Percentiles rank a stretch among this genome's conserved stretches.
Conservation (phyloP, 2,888 invertebrate species). For the Pheosia tremula region DNA sequence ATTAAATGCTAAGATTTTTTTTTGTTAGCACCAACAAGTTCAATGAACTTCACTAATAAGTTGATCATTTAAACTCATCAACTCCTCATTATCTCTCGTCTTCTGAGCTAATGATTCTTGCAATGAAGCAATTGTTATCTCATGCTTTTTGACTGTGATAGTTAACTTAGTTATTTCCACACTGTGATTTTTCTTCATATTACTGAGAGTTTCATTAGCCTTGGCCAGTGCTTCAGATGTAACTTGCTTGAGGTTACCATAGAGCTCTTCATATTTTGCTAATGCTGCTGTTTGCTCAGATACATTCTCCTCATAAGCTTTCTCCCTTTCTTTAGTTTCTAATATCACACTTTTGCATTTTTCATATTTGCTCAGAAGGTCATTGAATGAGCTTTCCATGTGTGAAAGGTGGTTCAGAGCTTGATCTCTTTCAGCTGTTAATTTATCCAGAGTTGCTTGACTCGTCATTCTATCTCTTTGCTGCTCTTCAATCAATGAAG, state of each 20-base stretch:
- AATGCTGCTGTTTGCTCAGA: conserved; percentile 88
- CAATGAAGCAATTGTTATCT: conserved; percentile 92
- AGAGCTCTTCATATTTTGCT: conserved; percentile 90
- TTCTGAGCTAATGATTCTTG: conserved; percentile 94
- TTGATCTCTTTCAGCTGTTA: conserved; percentile 83
- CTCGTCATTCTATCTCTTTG: conserved; percentile 85
- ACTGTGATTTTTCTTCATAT: conserved; percentile 88
- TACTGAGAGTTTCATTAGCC: conserved; percentile 91
- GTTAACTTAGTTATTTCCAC: conserved; percentile 92
- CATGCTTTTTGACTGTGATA: conserved; percentile 94
- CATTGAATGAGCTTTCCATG: conserved; percentile 86
- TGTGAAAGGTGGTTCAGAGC: conserved; percentile 84
- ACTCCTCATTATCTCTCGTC: conserved; percentile 93
- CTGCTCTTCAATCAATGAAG: conserved; percentile 88
- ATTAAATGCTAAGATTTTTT: background rate
- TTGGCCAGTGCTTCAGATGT: conserved; percentile 92
- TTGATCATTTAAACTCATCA: conserved; percentile 96
- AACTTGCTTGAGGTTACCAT: conserved; percentile 92
- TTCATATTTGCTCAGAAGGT: conserved; percentile 86
- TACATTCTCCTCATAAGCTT: conserved; percentile 87
- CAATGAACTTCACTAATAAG: conserved; percentile 87
- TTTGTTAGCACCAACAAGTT: background rate
- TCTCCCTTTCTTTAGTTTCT: conserved; percentile 85
- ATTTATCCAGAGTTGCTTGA: conserved; percentile 74
- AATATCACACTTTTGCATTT: conserved; percentile 84